A percentile compares a stretch with the other conserved stretches of the same genome.
Conservation (phyloP, 1,140 invertebrate species). For the Diprion similis region DNA sequence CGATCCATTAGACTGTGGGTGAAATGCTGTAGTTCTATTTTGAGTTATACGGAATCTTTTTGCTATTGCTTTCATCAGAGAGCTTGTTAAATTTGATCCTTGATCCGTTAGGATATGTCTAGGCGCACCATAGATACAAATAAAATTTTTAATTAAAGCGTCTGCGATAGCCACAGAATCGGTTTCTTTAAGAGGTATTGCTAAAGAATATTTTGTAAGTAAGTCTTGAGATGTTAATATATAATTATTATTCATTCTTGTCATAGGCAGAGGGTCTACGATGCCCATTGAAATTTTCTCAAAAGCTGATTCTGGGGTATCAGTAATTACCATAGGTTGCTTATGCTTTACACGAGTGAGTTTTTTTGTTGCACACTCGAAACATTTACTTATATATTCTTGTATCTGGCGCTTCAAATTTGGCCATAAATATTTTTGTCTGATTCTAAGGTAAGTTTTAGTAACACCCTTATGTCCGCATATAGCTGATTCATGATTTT, state of each 20-base stretch:
- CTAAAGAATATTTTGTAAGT: neutral
- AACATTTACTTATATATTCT: neutral
- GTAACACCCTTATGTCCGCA: constrained; percentile 17
- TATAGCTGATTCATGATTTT: constrained; percentile 25
- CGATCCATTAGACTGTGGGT: constrained; percentile 12
- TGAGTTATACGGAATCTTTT: constrained; percentile 6
- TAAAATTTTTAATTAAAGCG: constrained; percentile 27
- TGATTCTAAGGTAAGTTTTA: constrained; percentile 22
- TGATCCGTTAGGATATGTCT: constrained; percentile 36
- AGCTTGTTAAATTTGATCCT: constrained; percentile 33
- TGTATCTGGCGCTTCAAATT: too few species aligned
- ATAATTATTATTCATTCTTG: too few species aligned
- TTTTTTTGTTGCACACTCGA: constrained; percentile 19
- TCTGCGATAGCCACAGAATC: constrained; percentile 26
- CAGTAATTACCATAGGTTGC: constrained; percentile 19
- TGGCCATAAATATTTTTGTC: constrained; percentile 20
- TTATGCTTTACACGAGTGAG: constrained; percentile 15
- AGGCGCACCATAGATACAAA: constrained; percentile 35
- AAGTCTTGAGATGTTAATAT: too few species aligned
- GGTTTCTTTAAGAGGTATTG: neutral
- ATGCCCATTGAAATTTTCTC: constrained; percentile 26
- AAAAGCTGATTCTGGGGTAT: constrained; percentile 21
- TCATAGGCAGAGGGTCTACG: constrained; percentile 25
- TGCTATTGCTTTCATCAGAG: constrained; percentile 10
- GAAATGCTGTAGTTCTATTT: constrained; percentile 14